These are phyloP conservation scores for Acrocephalus scirpaceus DNA, from an alignment of 2,797 vertebrate genomes.

Conservation along the genomic window DNA sequence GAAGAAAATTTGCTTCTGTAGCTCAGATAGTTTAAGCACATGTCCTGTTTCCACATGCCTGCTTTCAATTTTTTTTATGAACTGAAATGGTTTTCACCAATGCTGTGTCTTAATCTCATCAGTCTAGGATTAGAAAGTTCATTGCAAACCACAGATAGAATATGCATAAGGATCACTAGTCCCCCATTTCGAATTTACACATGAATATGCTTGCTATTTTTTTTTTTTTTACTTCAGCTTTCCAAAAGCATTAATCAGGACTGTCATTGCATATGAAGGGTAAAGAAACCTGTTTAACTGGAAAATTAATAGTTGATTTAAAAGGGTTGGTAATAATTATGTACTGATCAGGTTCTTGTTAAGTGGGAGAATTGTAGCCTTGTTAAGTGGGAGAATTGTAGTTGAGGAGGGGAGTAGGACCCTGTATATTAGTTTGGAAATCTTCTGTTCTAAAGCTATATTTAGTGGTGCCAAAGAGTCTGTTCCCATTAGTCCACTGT, in stretches of 20 bases:
- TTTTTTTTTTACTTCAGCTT: background rate
- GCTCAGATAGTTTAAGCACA: background rate
- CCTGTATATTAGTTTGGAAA: background rate
- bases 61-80: background rate
- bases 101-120: constrained; percentile 8
- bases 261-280: background rate
- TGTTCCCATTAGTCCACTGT: constrained; percentile 29
- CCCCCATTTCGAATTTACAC: background rate
- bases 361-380: background rate
- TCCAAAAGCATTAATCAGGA: constrained; percentile 22
- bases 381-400: background rate
- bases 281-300: constrained; percentile 53
- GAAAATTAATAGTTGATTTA: constrained; percentile 58
- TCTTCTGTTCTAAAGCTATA: constrained; percentile 9
- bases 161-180: background rate
- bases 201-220: background rate
- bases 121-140: background rate
- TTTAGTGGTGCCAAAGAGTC: constrained; percentile 57
- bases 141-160: background rate
- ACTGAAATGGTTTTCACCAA: background rate
- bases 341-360: constrained; percentile 30
- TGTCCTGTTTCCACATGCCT: background rate
- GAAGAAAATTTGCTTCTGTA: background rate
- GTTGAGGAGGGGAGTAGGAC: constrained; percentile 1
- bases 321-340: constrained; percentile 7